Conservation (phyloP, 2,113 vertebrate genomes). For the Leuciscus idus region DNA sequence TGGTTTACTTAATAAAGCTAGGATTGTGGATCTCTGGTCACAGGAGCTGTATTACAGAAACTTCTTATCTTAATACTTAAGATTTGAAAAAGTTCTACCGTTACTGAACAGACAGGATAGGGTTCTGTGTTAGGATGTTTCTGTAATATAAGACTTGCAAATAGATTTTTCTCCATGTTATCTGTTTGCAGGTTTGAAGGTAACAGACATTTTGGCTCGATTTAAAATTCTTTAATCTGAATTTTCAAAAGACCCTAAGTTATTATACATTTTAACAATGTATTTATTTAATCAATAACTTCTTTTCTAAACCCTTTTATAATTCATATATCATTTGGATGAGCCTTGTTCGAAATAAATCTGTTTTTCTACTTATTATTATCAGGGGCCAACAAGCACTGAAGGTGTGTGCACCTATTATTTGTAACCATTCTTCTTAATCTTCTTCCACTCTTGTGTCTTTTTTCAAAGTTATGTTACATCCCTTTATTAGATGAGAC, state of each 20-base stretch:
- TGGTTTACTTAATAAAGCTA: background rate
- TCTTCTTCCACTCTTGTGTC: too few species aligned
- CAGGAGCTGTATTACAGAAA: too few species aligned
- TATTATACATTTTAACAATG: background rate
- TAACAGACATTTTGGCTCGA: background rate
- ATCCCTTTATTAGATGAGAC: too few species aligned
- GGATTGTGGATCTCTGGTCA: background rate
- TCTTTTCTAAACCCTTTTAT: background rate
- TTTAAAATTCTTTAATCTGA: background rate
- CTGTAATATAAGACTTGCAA: background rate
- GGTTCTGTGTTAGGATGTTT: too few species aligned
- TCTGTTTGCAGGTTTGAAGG: background rate
- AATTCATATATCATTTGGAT: background rate
- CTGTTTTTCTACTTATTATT: background rate
- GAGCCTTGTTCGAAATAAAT: background rate
- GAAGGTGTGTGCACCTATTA: too few species aligned
- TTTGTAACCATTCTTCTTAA: too few species aligned
- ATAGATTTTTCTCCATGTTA: background rate
- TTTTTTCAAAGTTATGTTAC: too few species aligned
- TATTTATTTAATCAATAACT: background rate
- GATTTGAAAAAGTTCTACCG: too few species aligned
- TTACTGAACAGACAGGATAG: too few species aligned
- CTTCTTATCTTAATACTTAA: too few species aligned
- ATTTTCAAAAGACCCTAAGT: background rate
- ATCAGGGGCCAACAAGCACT: too few species aligned